phyloP scores from a whole-genome alignment of 2,113 vertebrate species.

The Cervus canadensis region DNA sequence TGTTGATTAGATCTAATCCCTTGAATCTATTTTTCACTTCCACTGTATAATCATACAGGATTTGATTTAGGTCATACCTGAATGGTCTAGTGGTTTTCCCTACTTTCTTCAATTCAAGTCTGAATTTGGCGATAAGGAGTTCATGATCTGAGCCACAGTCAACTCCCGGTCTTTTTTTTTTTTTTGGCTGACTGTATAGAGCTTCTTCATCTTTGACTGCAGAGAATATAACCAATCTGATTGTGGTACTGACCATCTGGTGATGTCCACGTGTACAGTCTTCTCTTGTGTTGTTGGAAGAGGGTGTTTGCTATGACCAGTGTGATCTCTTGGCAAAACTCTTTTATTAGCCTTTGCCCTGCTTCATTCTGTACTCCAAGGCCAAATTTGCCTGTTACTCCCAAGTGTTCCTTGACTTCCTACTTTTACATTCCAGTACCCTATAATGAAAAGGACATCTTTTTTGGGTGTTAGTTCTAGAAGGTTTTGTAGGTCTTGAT shows the following conservation, averaged over 20 bases:
- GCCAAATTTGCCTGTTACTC: background rate
- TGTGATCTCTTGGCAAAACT: background rate
- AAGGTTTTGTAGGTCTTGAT: background rate
- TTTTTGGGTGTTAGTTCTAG: background rate
- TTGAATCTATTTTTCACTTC: background rate
- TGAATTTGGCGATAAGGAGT: background rate
- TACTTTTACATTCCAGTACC: background rate
- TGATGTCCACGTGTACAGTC: background rate
- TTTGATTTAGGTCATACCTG: background rate
- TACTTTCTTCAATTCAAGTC: background rate
- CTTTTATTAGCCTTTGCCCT: background rate
- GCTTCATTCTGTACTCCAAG: background rate
- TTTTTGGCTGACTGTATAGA: background rate
- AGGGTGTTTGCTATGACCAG: background rate
- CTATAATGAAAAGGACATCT: background rate
- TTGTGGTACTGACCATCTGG: background rate
- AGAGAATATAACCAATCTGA: background rate
- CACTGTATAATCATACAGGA: background rate
- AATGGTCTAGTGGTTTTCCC: background rate
- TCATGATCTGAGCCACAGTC: background rate
- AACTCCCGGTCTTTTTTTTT: background rate
- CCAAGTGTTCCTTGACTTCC: background rate
- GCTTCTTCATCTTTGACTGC: background rate
- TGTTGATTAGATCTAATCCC: background rate
- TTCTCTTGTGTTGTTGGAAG: background rate